Evolutionary conservation across 2,113 vertebrate species (phyloP).

Genomic region (Ammodytes dubius): DNA sequence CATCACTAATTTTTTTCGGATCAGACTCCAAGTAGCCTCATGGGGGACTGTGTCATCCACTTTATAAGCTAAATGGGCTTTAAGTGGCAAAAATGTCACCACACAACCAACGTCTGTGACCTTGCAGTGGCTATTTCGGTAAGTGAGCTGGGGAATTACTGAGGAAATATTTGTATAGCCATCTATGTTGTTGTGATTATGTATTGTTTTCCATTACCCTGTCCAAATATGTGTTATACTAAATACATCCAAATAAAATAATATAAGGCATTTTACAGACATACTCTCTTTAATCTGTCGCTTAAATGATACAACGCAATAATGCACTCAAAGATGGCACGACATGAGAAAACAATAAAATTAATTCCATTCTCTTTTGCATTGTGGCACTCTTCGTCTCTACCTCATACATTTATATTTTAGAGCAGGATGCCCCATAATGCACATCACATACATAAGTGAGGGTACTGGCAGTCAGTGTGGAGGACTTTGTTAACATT

Average conservation of each 20-base stretch:
- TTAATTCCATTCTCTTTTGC: not conserved
- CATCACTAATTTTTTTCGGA: not conserved
- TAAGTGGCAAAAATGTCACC: not conserved
- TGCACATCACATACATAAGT: not conserved
- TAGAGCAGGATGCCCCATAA: not conserved
- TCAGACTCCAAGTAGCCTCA: not conserved
- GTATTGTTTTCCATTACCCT: not conserved
- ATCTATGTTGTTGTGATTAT: no score
- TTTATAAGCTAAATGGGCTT: not conserved
- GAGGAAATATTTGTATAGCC: not conserved
- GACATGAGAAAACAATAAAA: no score
- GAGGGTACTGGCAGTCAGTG: not conserved
- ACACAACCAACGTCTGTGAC: not conserved
- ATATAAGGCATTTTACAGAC: not conserved
- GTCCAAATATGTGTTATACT: not conserved
- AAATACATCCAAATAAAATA: not conserved
- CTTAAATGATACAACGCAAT: no score
- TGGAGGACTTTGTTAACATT: conserved; percentile 12
- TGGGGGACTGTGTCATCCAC: not conserved
- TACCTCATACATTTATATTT: not conserved
- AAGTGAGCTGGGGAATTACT: not conserved
- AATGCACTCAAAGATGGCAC: no score
- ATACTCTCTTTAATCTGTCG: not conserved
- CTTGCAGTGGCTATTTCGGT: not conserved
- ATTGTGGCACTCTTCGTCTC: not conserved